Conservation (phyloP, 2,888 invertebrate species). For the Halictus ligatus region DNA sequence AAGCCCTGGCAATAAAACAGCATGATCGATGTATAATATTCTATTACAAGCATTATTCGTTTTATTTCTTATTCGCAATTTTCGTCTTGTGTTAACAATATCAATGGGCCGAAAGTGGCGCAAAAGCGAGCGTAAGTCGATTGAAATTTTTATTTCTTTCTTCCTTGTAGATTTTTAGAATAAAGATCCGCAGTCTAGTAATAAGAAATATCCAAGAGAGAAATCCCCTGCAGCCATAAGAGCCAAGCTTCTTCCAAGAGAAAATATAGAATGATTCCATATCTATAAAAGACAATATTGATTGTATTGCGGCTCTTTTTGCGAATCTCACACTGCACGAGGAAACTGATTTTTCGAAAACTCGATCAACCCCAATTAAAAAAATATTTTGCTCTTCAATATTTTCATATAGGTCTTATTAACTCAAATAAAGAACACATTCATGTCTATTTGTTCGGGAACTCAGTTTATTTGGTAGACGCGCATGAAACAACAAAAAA, state of each 20-base stretch:
- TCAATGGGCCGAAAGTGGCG: neutral
- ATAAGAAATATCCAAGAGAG: constrained; percentile 5
- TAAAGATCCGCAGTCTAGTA: neutral
- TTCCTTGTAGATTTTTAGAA: neutral
- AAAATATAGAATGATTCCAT: neutral
- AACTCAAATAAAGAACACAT: neutral
- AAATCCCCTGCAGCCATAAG: neutral
- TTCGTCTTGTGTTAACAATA: neutral
- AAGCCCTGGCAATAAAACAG: neutral
- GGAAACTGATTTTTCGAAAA: neutral
- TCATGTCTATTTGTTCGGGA: neutral
- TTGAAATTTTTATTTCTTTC: neutral
- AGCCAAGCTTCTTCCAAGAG: neutral
- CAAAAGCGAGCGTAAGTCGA: neutral
- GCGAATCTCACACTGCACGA: neutral
- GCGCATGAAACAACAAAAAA: neutral
- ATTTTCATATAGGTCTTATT: neutral
- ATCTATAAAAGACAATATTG: neutral
- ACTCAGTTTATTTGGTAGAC: neutral
- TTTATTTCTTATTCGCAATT: neutral
- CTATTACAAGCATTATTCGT: too few relatives aligned
- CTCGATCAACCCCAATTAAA: neutral
- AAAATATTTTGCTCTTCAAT: neutral
- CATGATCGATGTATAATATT: neutral
- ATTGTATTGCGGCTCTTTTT: neutral